A percentile compares a stretch with the other conserved stretches of the same genome.
phyloP scores from a whole-genome alignment of 2,888 invertebrate species.

The Criorhina ranunculi region DNA sequence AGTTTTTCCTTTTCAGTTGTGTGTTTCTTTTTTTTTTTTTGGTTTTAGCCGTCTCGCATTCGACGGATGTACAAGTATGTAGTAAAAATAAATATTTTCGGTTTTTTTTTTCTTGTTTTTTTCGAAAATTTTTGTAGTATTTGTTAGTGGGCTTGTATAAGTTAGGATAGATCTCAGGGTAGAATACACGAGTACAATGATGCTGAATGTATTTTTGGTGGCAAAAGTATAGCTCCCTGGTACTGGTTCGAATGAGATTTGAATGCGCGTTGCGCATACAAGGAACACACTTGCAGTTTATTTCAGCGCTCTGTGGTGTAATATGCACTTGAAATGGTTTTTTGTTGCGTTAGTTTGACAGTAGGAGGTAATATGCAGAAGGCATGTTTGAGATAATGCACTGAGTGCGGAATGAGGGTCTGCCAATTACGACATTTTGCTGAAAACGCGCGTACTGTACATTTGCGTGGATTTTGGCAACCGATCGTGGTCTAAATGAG shows the following conservation, averaged over 20 bases:
- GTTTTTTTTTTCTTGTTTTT: constrained; percentile 72
- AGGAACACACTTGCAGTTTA: constrained; percentile 52
- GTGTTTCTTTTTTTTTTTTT: constrained; percentile 34
- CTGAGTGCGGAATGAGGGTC: constrained; percentile 42
- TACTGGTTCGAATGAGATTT: constrained; percentile 74
- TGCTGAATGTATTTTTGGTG: constrained; percentile 82
- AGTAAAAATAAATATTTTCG: constrained; percentile 79
- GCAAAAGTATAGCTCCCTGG: constrained; percentile 82
- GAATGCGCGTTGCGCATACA: constrained; percentile 51
- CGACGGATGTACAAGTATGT: constrained; percentile 78
- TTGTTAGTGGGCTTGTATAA: constrained; percentile 38
- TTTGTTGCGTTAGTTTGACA: constrained; percentile 52
- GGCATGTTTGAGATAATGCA: constrained; percentile 63
- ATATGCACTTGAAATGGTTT: constrained; percentile 75
- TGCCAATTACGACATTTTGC: constrained; percentile 72
- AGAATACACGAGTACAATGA: constrained; percentile 60
- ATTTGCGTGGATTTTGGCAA: constrained; percentile 71
- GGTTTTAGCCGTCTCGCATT: constrained; percentile 69
- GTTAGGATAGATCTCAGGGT: constrained; percentile 64
- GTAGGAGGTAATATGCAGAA: constrained; percentile 72
- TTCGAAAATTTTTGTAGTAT: constrained; percentile 75
- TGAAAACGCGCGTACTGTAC: constrained; percentile 73
- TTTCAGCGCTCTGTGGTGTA: constrained; percentile 56
- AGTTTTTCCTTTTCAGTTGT: constrained; percentile 66
- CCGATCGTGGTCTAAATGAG: constrained; percentile 58